Percentiles rank a stretch among this genome's conserved stretches.
phyloP scores from a whole-genome alignment of 1,140 invertebrate species.

The Bombus haemorrhoidalis region DNA sequence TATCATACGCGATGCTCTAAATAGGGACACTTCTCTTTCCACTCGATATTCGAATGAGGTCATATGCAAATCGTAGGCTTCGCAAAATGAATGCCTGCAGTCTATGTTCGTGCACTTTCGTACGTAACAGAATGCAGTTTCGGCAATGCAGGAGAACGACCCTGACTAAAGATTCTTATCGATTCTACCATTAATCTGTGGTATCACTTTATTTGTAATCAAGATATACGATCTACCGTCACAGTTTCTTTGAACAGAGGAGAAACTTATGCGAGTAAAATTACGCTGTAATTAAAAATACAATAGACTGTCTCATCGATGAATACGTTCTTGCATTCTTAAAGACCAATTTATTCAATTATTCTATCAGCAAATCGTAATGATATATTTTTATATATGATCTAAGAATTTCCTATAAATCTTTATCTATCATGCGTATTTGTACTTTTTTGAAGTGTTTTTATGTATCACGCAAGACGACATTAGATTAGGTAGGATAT shows the following conservation, averaged over 20 bases:
- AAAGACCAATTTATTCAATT: too few relatives aligned
- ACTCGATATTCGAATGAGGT: constrained; percentile 35
- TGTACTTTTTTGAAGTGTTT: background rate
- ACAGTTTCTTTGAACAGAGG: background rate
- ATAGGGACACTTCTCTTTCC: constrained; percentile 5
- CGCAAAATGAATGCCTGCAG: constrained; percentile 19
- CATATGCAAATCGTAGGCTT: constrained; percentile 43
- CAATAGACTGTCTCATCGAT: background rate
- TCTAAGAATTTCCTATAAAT: too few relatives aligned
- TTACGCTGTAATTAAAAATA: background rate
- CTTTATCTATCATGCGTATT: background rate
- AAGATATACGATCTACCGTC: background rate
- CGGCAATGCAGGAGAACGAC: constrained; percentile 36
- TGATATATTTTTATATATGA: background rate
- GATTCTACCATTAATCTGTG: constrained; percentile 12
- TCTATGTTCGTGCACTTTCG: background rate
- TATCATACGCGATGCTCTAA: constrained; percentile 8
- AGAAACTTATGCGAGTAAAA: background rate
- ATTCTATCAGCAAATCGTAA: background rate
- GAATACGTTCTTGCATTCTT: too few relatives aligned
- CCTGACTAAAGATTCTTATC: constrained; percentile 39
- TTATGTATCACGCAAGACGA: background rate
- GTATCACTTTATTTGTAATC: background rate
- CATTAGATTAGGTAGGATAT: background rate
- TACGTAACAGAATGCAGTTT: constrained; percentile 39